A percentile compares a stretch with the other conserved stretches of the same genome.
Evolutionary conservation across 2,113 vertebrate genomes (phyloP).

Genomic region (Labeo catla): DNA sequence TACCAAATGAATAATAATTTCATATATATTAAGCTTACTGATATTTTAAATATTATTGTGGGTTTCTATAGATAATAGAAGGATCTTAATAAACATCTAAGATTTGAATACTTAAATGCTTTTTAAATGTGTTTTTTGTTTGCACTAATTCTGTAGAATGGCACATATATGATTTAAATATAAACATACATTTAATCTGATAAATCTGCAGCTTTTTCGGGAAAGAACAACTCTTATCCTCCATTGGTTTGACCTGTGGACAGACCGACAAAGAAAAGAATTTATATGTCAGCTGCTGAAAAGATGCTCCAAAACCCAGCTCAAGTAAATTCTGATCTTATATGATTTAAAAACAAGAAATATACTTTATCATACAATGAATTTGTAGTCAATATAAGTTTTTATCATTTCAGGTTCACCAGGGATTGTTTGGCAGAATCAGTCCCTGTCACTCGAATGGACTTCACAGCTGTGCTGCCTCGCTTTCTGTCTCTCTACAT

Average conservation of each 20-base stretch:
- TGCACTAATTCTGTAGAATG: too few species aligned
- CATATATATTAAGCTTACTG: too few species aligned
- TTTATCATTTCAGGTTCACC: slow-evolving; percentile 71
- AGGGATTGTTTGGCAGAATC: slow-evolving; percentile 76
- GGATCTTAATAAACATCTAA: too few species aligned
- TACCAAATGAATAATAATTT: too few species aligned
- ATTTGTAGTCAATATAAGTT: not conserved
- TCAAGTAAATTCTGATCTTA: slow-evolving; percentile 73
- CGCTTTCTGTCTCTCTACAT: slow-evolving; percentile 83
- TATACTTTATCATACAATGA: not conserved
- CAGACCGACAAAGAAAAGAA: slow-evolving; percentile 81
- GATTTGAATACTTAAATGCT: too few species aligned
- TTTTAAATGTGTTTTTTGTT: too few species aligned
- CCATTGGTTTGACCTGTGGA: slow-evolving; percentile 91
- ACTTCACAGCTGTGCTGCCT: slow-evolving; percentile 83
- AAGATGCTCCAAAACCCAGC: slow-evolving; percentile 78
- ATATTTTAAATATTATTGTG: too few species aligned
- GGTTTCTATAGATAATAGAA: too few species aligned
- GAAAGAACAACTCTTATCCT: slow-evolving; percentile 82
- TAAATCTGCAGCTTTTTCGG: slow-evolving; percentile 79
- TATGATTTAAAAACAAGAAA: not conserved
- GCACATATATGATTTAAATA: too few species aligned
- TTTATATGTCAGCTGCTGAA: slow-evolving; percentile 77
- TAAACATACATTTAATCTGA: not conserved
- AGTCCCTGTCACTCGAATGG: slow-evolving; percentile 72